Conservation (phyloP, 2,113 vertebrate genomes). For the Pyxicephalus adspersus region DNA sequence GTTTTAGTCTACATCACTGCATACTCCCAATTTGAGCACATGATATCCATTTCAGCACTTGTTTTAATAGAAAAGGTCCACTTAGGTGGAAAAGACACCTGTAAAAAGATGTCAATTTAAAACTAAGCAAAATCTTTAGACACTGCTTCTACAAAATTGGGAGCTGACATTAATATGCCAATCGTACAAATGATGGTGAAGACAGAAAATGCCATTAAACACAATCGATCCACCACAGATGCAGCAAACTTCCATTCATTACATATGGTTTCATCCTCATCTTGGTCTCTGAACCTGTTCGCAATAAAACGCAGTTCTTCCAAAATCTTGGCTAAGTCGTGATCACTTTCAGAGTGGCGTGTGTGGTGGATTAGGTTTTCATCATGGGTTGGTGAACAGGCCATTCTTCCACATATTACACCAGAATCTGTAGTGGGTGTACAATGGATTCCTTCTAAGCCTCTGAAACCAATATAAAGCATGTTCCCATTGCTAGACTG, state of each 20-base stretch:
- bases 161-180: conserved; percentile 93
- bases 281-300: conserved; percentile 87
- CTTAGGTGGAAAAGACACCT: conserved; percentile 27
- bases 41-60: background rate
- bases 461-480: conserved; percentile 83
- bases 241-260: conserved; percentile 96
- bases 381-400: conserved; percentile 78
- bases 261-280: conserved; percentile 80
- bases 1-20: background rate
- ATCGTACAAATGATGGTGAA: conserved; percentile 94
- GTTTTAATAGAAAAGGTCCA: conserved; percentile 38
- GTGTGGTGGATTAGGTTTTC: conserved; percentile 78
- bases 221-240: conserved; percentile 92
- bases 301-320: conserved; percentile 91
- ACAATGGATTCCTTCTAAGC: conserved; percentile 80
- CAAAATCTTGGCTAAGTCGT: conserved; percentile 86
- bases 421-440: conserved; percentile 84
- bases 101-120: background rate
- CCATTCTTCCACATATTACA: conserved; percentile 80
- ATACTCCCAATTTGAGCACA: background rate
- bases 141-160: conserved; percentile 90
- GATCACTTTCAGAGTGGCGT: conserved; percentile 73
- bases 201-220: conserved; percentile 91
- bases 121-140: conserved; percentile 88
- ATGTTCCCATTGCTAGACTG: conserved; percentile 79